Percentiles rank a stretch among this genome's conserved stretches.
Conservation (phyloP, 1,140 invertebrate genomes). For the Zophobas morio region DNA sequence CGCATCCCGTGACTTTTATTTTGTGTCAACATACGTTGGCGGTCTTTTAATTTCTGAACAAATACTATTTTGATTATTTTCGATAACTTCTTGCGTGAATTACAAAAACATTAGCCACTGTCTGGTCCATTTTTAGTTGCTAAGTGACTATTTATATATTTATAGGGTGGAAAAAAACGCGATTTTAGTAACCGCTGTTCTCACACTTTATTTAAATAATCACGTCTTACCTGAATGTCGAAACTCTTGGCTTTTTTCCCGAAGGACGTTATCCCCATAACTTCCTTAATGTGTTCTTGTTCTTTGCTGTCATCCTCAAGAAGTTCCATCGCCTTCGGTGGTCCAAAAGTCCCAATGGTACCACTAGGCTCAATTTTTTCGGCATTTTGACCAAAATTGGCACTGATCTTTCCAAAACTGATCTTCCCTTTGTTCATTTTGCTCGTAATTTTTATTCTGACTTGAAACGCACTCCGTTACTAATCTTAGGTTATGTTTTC, state of each 20-base stretch:
- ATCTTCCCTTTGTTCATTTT: slow-evolving; percentile 68
- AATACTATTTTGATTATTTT: no score
- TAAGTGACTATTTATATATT: no score
- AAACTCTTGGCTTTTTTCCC: slow-evolving; percentile 85
- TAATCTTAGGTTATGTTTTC: slow-evolving; percentile 39
- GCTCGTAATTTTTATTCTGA: neutral
- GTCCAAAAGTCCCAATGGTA: slow-evolving; percentile 59
- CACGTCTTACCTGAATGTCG: slow-evolving; percentile 73
- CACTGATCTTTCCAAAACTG: slow-evolving; percentile 74
- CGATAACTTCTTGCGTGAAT: no score
- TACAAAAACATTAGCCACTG: no score
- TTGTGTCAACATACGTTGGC: no score
- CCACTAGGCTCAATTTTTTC: slow-evolving; percentile 55
- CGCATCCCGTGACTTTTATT: no score
- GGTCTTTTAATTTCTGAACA: no score
- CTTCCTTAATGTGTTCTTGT: slow-evolving; percentile 75
- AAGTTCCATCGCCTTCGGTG: slow-evolving; percentile 71
- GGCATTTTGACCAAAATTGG: slow-evolving; percentile 66
- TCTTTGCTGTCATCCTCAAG: slow-evolving; percentile 78
- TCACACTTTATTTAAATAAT: no score
- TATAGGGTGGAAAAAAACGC: no score
- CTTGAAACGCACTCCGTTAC: no score
- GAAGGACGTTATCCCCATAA: slow-evolving; percentile 84
- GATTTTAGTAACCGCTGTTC: no score
- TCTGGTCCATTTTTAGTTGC: no score